Evolutionary conservation across 2,888 invertebrate genomes (phyloP), one percentile per base, ranked within the genome.

Genomic region (Corbicula japonica): DNA sequence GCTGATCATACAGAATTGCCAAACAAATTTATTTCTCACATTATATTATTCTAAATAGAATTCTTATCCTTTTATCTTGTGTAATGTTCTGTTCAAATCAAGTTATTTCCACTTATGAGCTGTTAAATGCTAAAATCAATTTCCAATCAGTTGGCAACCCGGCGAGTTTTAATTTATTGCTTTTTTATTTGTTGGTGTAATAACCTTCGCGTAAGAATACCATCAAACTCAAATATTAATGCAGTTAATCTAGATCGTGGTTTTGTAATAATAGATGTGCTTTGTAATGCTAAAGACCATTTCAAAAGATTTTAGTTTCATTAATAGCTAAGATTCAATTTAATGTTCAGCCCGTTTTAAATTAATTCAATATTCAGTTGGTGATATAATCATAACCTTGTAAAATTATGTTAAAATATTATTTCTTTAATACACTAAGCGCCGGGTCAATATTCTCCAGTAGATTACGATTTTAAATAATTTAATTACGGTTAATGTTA

Each of bases 131-230:
- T 30, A 28, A 18, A 54, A 66, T 52, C 38, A 35, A 48, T 52
- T 50, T 66, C 23, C 34, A 66, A 54, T 66, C 66, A 41, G 52
- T 66, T 66, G 66, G 66, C 66, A 66, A 65, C 50, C 65, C 48
- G 26, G 35, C 30, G 23, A 34, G 63, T 35, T 63, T 50, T 63
- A 34, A 63, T 48, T 50, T 30, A 54, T 28, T 34, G 28, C 23
- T 35, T 58, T 28, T 23, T 66, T 54, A 54, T n/a, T 52, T 12
- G 41, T n/a, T 54, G n/a, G 44, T 41, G 38, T 61, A 12, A 61
- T 41, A 52, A 28, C 66, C n/a, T 35, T 30, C 6, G 58, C 35
- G 21, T 58, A 35, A 35, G 35, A 4, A n/a, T 3, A 5, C 35
- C 5, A 58, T 58, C n/a, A 58, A 12, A 35, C 34, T 58, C 58